These are phyloP conservation scores for Trichoplusia ni DNA, from an alignment of 1,140 invertebrate species.

Conservation along the genomic window DNA sequence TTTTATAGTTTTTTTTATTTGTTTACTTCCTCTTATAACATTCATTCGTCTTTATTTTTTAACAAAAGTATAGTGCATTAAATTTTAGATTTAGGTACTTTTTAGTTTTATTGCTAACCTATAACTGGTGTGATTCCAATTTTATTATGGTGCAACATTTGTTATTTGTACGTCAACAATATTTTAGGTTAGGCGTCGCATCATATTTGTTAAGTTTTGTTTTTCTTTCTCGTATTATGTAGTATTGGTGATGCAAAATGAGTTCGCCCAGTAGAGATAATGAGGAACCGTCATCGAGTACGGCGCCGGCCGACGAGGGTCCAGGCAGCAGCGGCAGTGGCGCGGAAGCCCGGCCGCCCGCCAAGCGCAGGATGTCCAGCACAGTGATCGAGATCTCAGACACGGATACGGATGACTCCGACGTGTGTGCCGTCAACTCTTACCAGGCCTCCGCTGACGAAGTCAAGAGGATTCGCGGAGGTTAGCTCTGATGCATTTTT, in stretches of 20 bases:
- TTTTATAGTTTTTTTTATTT: no score
- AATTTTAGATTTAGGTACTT: no score
- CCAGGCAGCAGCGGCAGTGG: conserved; percentile 39
- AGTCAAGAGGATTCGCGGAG: conserved; percentile 76
- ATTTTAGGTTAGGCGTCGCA: conserved; percentile 75
- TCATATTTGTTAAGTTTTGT: conserved; percentile 65
- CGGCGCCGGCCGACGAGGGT: conserved; percentile 10
- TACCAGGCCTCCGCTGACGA: conserved; percentile 78
- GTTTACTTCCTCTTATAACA: no score
- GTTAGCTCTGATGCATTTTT: conserved; percentile 44
- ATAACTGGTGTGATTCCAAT: no score
- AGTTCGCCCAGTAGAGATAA: conserved; percentile 65
- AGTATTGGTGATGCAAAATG: conserved; percentile 62
- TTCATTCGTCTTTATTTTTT: no score
- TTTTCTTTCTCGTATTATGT: conserved; percentile 71
- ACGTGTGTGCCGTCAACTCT: conserved; percentile 77
- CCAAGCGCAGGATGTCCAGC: conserved; percentile 64
- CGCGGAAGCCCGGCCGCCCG: conserved; percentile 57
- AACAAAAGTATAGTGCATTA: no score
- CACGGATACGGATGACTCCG: conserved; percentile 78
- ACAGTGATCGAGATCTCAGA: conserved; percentile 76
- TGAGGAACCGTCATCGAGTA: conserved; percentile 62
- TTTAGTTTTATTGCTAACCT: conserved; percentile 11
- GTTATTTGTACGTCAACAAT: conserved; percentile 53
- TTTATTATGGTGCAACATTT: neutral